Evolutionary conservation across 1,140 invertebrate genomes (phyloP).

Genomic region (Hylaeus volcanicus): DNA sequence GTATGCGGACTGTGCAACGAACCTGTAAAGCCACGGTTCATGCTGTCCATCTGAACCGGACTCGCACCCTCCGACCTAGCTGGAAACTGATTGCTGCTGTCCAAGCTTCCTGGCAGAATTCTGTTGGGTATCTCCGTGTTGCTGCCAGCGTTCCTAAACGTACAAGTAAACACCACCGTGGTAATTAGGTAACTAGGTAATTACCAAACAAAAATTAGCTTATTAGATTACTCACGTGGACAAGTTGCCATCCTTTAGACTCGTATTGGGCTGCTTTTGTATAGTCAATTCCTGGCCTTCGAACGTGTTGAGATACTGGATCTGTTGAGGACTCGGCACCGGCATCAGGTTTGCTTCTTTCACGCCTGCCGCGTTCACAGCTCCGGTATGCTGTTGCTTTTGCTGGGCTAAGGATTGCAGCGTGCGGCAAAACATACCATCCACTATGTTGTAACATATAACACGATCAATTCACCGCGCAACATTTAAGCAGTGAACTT

Average conservation of each 20-base stretch:
- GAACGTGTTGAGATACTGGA: constrained; percentile 96
- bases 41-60: constrained; percentile 77
- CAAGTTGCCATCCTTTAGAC: constrained; percentile 87
- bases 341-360: constrained; percentile 97
- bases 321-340: constrained; percentile 97
- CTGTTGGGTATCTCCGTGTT: constrained; percentile 73
- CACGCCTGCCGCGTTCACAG: constrained; percentile 77
- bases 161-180: background rate
- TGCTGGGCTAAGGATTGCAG: constrained; percentile 89
- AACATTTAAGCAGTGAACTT: constrained; percentile 30
- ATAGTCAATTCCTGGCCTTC: constrained; percentile 98
- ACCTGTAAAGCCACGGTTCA: constrained; percentile 74
- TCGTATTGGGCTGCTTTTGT: constrained; percentile 97
- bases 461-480: constrained; percentile 28
- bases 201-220: background rate
- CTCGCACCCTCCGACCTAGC: constrained; percentile 75
- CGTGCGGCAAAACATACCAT: constrained; percentile 90
- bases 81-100: constrained; percentile 72
- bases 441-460: constrained; percentile 79
- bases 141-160: constrained; percentile 63
- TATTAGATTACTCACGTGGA: constrained; percentile 80
- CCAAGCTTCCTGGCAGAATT: constrained; percentile 72
- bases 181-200: no score
- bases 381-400: constrained; percentile 82
- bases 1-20: constrained; percentile 78